Conservation (phyloP, 2,113 vertebrate species). For the Xyliphius kryptos region DNA sequence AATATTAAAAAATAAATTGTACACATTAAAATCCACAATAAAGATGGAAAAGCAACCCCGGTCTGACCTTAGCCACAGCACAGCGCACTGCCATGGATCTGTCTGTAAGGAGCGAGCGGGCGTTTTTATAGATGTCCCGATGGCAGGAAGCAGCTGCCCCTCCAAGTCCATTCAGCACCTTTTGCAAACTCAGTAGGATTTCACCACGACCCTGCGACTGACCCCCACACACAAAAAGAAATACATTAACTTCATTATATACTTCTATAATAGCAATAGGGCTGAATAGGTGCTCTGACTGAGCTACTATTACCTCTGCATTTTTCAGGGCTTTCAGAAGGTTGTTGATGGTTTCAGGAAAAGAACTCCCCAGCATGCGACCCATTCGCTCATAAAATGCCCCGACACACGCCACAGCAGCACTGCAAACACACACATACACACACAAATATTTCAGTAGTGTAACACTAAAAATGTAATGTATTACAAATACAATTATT, state of each 20-base stretch:
- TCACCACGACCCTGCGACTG: slow-evolving; percentile 95
- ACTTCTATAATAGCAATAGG: too few species aligned
- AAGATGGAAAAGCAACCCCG: not conserved
- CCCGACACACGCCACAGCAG: slow-evolving; percentile 85
- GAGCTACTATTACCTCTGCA: slow-evolving; percentile 75
- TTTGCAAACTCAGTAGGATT: slow-evolving; percentile 84
- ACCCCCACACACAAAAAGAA: slow-evolving; percentile 10
- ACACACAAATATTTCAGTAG: too few species aligned
- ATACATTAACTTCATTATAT: too few species aligned
- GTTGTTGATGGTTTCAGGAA: slow-evolving; percentile 77
- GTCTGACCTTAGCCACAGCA: slow-evolving; percentile 80
- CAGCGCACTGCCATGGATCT: slow-evolving; percentile 91
- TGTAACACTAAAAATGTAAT: too few species aligned
- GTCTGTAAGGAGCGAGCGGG: slow-evolving; percentile 79
- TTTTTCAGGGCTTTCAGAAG: slow-evolving; percentile 89
- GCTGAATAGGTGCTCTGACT: too few species aligned
- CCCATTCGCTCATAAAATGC: slow-evolving; percentile 87
- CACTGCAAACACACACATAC: slow-evolving; percentile 76
- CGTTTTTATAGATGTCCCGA: slow-evolving; percentile 89
- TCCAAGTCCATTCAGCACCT: slow-evolving; percentile 78
- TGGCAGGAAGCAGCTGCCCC: slow-evolving; percentile 72
- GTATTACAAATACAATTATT: too few species aligned
- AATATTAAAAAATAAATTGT: too few species aligned
- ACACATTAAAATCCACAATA: not conserved
- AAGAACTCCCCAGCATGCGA: slow-evolving; percentile 76